Evolutionary conservation across 2,113 vertebrate species (phyloP), one percentile per base, ranked within the genome.

Genomic region (Oncorhynchus nerka): DNA sequence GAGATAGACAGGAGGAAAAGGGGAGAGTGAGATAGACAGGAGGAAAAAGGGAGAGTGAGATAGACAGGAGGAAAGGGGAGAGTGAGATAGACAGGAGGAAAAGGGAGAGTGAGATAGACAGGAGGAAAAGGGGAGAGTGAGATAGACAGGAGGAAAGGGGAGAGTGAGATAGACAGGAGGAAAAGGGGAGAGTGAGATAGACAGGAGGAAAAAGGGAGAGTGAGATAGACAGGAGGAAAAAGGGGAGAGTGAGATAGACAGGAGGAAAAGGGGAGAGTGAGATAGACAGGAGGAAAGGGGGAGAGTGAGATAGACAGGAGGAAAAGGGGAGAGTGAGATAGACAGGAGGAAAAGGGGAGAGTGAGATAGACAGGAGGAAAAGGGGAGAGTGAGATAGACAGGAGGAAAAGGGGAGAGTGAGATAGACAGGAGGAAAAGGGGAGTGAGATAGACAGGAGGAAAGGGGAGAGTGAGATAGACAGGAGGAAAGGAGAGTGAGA

Each of bases 31-130:
- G 76, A 59, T 76, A 87, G 84, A 80, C 1, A 49, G 55, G 0
- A 39, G 67, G 34, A 6, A 79, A 30, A 5, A n/a, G n/a, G 11
- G 62, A 32, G 30, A 32, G 30, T 32, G 30, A 32, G 30, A 32
- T 32, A 5, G 30, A 32, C 4, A 5, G 30, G 4, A 32, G 30
- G 30, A 79, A 30, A 13, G 0, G n/a, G 62, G 19, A 62, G 66
- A 70, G 30, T n/a, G 75, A 79, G 76, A 59, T 76, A 87, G 84
- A 80, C 1, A 49, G 55, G n/a, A 39, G 67, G 67, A 6, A 79
- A 30, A 15, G n/a, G 11, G 62, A 49, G 62, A 49, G 55, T 32
- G 30, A 32, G 30, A 32, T 32, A 32, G 4, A 49, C 12, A 49
- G 8, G 7, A 32, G 12, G 48, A 49, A 79, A 32, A 13, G 0